phyloP scores from a whole-genome alignment of 1,140 invertebrate species.

The Tribolium castaneum region DNA sequence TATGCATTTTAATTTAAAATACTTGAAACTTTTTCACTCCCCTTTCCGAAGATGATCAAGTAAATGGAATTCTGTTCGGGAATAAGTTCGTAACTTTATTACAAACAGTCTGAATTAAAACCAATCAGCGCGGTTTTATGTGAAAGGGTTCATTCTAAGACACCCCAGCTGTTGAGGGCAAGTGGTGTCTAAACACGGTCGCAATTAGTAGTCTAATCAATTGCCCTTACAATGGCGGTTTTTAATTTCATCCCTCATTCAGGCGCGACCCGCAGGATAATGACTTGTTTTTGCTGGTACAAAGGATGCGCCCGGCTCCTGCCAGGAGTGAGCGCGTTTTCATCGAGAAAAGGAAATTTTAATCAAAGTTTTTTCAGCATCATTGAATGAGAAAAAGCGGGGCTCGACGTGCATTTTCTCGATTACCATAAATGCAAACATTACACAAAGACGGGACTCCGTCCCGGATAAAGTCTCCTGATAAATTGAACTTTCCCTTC shows the following conservation, averaged over 20 bases:
- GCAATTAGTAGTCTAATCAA: conserved; percentile 28
- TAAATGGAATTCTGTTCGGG: conserved; percentile 54
- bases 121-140: neutral
- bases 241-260: conserved; percentile 35
- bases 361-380: conserved; percentile 30
- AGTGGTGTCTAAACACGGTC: conserved; percentile 2
- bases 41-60: conserved; percentile 43
- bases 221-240: conserved; percentile 21
- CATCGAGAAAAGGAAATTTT: conserved; percentile 29
- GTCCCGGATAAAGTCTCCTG: neutral
- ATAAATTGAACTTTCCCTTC: neutral
- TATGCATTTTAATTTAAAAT: conserved; percentile 47
- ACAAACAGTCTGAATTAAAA: neutral
- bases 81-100: conserved; percentile 37
- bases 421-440: conserved; percentile 20
- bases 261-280: conserved; percentile 29
- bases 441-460: neutral
- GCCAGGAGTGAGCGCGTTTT: neutral
- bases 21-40: conserved; percentile 3
- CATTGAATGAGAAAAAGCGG: conserved; percentile 10
- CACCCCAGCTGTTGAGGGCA: conserved; percentile 1
- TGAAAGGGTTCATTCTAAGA: conserved; percentile 15
- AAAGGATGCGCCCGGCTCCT: neutral
- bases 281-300: conserved; percentile 35
- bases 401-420: conserved; percentile 3